phyloP scores from a whole-genome alignment of 1,140 invertebrate genomes.

The Centruroides vittatus region DNA sequence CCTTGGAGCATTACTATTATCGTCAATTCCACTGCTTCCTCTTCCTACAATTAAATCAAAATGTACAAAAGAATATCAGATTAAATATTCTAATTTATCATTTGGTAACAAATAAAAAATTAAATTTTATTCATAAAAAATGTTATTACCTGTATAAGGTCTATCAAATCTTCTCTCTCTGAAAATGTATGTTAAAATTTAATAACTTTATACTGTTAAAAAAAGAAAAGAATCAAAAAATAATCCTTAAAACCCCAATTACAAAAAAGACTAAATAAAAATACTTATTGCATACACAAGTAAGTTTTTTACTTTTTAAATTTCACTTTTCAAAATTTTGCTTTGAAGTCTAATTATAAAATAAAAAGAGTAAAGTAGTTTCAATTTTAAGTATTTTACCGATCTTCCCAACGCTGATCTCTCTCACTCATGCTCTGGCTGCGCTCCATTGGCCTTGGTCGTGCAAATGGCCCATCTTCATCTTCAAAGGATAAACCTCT shows the following conservation, averaged over 20 bases:
- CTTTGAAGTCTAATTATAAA: no score
- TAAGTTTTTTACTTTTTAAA: no score
- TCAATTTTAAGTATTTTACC: constrained; percentile 20
- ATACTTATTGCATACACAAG: no score
- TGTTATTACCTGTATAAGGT: constrained; percentile 7
- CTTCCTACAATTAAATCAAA: background rate
- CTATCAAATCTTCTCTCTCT: constrained; percentile 19
- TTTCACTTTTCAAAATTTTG: no score
- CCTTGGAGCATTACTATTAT: constrained; percentile 15
- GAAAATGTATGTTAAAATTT: background rate
- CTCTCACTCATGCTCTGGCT: constrained; percentile 18
- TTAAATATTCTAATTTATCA: background rate
- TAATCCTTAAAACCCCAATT: no score
- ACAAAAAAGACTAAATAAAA: no score
- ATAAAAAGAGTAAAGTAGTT: no score
- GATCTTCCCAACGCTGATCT: constrained; percentile 32
- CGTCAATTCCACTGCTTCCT: constrained; percentile 44
- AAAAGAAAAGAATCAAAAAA: no score
- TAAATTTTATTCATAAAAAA: background rate
- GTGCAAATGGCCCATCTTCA: constrained; percentile 21
- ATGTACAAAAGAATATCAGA: background rate
- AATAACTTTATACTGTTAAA: no score
- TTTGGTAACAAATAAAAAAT: background rate
- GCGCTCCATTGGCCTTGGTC: constrained; percentile 28
- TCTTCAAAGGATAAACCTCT: constrained; percentile 29